Conservation (phyloP, 1,140 invertebrate species). For the Phthorimaea operculella region DNA sequence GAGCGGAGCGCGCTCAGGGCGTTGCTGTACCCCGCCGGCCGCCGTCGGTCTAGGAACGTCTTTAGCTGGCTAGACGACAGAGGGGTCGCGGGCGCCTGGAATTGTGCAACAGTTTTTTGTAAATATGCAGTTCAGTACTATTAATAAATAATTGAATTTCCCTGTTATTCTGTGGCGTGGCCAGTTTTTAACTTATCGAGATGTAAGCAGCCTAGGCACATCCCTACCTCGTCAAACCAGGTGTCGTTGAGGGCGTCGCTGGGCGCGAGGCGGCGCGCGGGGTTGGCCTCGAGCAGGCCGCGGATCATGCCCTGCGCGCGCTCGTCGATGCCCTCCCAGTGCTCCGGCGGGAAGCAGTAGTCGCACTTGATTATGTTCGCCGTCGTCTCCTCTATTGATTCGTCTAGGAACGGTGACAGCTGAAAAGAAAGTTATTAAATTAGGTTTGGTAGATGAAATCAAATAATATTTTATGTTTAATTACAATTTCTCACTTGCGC, state of each 20-base stretch:
- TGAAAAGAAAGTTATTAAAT: slow-evolving; percentile 36
- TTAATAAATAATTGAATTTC: too few relatives aligned
- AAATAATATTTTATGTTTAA: too few relatives aligned
- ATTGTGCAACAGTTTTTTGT: background rate
- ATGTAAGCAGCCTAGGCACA: background rate
- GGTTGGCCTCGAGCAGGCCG: slow-evolving; percentile 72
- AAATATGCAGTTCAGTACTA: too few relatives aligned
- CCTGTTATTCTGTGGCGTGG: too few relatives aligned
- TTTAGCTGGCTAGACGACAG: slow-evolving; percentile 47
- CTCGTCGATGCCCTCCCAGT: slow-evolving; percentile 77
- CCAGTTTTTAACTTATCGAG: background rate
- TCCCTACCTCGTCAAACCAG: slow-evolving; percentile 71
- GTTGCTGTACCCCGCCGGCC: slow-evolving; percentile 46
- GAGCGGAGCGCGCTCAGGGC: slow-evolving; percentile 44
- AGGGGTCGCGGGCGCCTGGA: slow-evolving; percentile 34
- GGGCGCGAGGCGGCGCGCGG: slow-evolving; percentile 68
- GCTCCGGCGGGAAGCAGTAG: slow-evolving; percentile 85
- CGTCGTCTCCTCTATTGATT: slow-evolving; percentile 85
- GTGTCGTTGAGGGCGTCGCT: slow-evolving; percentile 64
- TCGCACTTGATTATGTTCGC: slow-evolving; percentile 85
- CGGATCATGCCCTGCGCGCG: slow-evolving; percentile 77
- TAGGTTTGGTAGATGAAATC: too few relatives aligned
- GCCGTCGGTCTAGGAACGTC: slow-evolving; percentile 54
- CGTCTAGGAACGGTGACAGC: slow-evolving; percentile 85
- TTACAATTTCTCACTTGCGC: too few relatives aligned